A percentile compares a stretch with the other conserved stretches of the same genome.
These are phyloP conservation scores for Mastomys natalensis DNA, from an alignment of 2,113 vertebrate species.

Conservation along the genomic window DNA sequence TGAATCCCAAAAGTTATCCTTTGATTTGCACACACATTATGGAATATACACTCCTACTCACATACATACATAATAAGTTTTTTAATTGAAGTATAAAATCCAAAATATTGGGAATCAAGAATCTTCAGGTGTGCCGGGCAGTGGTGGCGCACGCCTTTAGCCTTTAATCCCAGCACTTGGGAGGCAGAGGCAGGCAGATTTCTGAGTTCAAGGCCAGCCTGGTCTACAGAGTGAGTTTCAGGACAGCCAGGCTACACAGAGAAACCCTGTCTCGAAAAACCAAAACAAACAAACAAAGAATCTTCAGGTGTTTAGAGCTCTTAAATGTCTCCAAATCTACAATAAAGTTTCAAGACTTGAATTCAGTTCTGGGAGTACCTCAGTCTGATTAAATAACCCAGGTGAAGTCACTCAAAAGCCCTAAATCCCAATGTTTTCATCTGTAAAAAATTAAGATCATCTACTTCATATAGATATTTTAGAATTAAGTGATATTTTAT, in stretches of 20 bases:
- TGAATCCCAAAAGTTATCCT: neutral
- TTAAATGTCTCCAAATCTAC: neutral
- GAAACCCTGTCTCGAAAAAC: no score
- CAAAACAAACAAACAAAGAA: no score
- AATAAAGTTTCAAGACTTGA: conserved; percentile 6
- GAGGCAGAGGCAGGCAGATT: no score
- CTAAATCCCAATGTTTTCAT: neutral
- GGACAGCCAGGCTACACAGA: no score
- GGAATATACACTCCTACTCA: neutral
- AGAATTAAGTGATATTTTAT: neutral
- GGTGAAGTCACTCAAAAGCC: neutral
- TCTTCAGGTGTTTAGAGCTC: neutral
- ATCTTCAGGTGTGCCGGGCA: neutral
- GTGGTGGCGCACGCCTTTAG: no score
- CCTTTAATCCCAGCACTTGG: no score
- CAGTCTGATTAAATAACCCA: neutral
- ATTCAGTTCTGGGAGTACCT: neutral
- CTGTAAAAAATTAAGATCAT: neutral
- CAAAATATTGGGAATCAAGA: neutral
- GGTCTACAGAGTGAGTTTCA: no score
- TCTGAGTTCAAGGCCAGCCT: no score
- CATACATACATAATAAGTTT: neutral
- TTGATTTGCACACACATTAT: neutral
- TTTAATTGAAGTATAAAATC: neutral
- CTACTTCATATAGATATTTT: neutral